These are phyloP conservation scores for Pelusios castaneus DNA, from an alignment of 2,113 vertebrate species.

Conservation along the genomic window DNA sequence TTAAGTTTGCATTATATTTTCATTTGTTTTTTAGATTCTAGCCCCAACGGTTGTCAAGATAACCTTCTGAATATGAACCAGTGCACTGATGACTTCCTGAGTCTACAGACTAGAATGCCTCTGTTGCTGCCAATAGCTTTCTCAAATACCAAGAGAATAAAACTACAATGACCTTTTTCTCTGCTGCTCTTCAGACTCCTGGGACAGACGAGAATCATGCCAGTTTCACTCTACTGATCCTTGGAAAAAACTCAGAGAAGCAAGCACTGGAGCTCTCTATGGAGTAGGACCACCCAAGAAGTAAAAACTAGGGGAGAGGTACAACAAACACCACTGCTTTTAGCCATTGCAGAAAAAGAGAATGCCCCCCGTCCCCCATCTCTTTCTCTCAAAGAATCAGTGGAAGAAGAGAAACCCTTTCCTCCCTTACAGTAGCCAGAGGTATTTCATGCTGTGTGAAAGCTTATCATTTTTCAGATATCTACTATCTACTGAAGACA, in stretches of 20 bases:
- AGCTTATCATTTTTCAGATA: not conserved
- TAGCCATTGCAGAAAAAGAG: not conserved
- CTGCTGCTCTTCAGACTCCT: not conserved
- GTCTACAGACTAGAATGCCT: not conserved
- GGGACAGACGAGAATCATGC: not conserved
- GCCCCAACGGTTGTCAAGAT: not conserved
- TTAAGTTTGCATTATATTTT: not conserved
- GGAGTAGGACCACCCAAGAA: not conserved
- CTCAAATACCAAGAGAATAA: not conserved
- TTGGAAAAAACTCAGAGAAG: not conserved
- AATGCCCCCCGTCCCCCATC: not conserved
- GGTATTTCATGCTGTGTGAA: not conserved
- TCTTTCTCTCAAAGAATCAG: not conserved
- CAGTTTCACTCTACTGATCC: not conserved
- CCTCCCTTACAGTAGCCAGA: not conserved
- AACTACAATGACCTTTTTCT: not conserved
- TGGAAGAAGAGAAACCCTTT: not conserved
- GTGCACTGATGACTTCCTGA: not conserved
- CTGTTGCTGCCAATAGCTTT: not conserved
- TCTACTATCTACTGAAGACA: not conserved
- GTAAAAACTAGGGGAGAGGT: not conserved
- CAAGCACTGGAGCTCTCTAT: not conserved
- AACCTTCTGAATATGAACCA: not conserved
- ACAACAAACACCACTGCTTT: accelerated
- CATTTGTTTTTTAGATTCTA: not conserved